A percentile compares a stretch with the other conserved stretches of the same genome.
Conservation (phyloP, 2,797 vertebrate genomes). For the Tokudaia muenninki region DNA sequence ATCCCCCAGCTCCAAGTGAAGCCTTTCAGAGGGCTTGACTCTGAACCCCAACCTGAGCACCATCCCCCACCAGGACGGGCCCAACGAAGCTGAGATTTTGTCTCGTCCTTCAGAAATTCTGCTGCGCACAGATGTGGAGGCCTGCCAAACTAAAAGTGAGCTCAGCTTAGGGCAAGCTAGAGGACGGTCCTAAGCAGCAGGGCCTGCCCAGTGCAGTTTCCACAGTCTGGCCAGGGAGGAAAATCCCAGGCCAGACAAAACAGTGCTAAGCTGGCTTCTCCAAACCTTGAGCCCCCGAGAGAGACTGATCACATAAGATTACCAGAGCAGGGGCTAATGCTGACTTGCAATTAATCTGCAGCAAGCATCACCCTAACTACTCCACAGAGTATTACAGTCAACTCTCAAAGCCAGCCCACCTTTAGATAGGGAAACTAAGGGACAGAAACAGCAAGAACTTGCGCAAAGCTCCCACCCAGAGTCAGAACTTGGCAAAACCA, state of each 20-base stretch:
- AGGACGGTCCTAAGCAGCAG: no score
- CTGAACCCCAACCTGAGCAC: neutral
- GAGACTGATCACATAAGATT: neutral
- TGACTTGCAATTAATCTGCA: rapidly evolving
- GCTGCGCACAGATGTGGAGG: neutral
- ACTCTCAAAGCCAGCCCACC: rapidly evolving
- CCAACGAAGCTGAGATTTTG: neutral
- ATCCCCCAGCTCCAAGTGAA: neutral
- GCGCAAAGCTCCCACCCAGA: neutral
- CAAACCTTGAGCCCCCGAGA: neutral
- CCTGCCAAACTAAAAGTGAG: neutral
- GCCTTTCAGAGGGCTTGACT: neutral
- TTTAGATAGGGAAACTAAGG: neutral
- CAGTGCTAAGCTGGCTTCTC: neutral
- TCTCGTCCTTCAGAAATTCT: conserved; percentile 42
- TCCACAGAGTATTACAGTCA: neutral
- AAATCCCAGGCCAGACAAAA: neutral
- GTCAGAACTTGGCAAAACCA: neutral
- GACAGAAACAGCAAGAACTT: neutral
- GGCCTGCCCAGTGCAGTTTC: rapidly evolving
- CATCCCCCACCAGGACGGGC: neutral
- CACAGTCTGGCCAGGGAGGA: neutral
- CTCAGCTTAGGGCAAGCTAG: neutral
- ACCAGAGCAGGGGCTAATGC: rapidly evolving
- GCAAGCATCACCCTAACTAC: rapidly evolving